Conservation (phyloP, 2,113 vertebrate genomes). For the Oryzias woworae region DNA sequence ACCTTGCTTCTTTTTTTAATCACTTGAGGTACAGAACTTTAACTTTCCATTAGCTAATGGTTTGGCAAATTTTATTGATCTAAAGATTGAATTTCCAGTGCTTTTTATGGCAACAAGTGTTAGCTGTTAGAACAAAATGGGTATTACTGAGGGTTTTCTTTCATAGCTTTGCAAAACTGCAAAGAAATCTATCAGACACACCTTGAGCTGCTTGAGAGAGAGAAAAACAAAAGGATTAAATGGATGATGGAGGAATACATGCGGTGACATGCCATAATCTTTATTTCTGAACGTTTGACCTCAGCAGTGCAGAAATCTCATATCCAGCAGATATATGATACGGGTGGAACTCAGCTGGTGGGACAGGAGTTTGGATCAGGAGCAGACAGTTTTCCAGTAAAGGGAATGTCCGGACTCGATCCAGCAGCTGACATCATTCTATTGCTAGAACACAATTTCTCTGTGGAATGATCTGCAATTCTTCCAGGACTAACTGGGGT, state of each 20-base stretch:
- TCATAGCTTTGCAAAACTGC: too few species aligned
- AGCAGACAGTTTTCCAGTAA: constrained; percentile 23
- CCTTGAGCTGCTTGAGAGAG: too few species aligned
- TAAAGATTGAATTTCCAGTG: neutral
- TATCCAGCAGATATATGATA: constrained; percentile 13
- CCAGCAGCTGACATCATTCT: constrained; percentile 25
- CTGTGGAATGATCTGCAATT: too few species aligned
- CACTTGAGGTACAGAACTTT: neutral
- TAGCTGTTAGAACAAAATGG: too few species aligned
- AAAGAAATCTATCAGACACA: too few species aligned
- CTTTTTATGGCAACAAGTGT: neutral
- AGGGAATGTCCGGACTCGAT: constrained; percentile 7
- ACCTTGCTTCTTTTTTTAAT: neutral
- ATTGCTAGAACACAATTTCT: too few species aligned
- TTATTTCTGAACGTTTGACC: constrained; percentile 25
- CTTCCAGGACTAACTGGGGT: too few species aligned
- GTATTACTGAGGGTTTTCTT: too few species aligned
- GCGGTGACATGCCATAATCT: neutral
- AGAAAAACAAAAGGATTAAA: neutral
- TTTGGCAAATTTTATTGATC: neutral
- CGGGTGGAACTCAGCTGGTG: constrained; percentile 7
- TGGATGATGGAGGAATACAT: neutral
- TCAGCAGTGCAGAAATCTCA: constrained; percentile 12
- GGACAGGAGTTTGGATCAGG: constrained; percentile 20
- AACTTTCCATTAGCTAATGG: neutral